Base-by-base conservation (phyloP, 2,888 invertebrate species). In the Linyphia triangularis region DNA sequence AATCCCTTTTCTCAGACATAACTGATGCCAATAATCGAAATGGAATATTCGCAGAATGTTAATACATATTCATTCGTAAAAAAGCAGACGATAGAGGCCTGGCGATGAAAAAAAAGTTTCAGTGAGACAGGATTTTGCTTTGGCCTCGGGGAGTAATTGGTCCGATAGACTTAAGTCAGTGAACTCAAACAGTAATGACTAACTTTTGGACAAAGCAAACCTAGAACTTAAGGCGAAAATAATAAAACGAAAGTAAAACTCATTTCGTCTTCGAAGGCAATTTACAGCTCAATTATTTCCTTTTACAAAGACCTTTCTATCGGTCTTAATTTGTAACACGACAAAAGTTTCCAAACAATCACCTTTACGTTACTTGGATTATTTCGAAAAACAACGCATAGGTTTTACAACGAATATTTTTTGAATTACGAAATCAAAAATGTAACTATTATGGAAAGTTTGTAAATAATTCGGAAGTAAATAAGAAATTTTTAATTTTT, bases 131-230 rank as follows among this genome's bases (percentile, higher is more conserved):
- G 70, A 43, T 37, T 26, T 24, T 22, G n/a, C 28, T 65, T n/a
- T 65, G 30, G 65, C 70, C 69, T 70, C 43, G 43, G 70, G 70
- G 22, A 28, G 43, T 70, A 70, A 70, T 70, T 70, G 70, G 24
- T 33, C 51, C 33, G 33, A 67, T 67, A n/a, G 16, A 7, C 51
- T 33, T 10, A 33, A 70, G 70, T 70, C 70, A 70, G 24, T 43
- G 70, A 70, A 70, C 70, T 43, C 51, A 7, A 43, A 26, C 24
- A 40, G 70, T 70, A 70, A 70, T 26, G 67, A 69, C 63, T 63
- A 33, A 24, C 43, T 61, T 24, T 61, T 13, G 51, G 61, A 61
- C 61, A 61, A 26, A 43, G 24, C 2, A 43, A 43, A 24, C 16
- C 19, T 10, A n/a, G n/a, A 33, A 33, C 51, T 3, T 13, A 51